Percentiles rank a stretch among this genome's conserved stretches.
Conservation (phyloP, 2,113 vertebrate species). For the Apus apus region DNA sequence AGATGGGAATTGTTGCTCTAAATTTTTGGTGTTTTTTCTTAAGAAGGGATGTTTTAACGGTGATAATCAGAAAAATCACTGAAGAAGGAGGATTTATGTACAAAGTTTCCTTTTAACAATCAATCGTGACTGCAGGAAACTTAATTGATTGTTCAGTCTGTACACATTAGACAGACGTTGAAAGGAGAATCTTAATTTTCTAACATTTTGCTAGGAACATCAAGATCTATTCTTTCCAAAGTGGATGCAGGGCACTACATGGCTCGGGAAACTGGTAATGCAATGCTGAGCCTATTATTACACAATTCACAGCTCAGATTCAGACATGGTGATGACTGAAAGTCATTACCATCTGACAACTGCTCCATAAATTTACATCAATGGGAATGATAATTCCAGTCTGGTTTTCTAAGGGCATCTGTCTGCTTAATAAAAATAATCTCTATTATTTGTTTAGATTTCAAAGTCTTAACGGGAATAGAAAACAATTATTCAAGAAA, state of each 20-base stretch:
- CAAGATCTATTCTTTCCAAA: constrained; percentile 64
- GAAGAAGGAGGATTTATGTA: constrained; percentile 39
- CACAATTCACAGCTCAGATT: constrained; percentile 63
- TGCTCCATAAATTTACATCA: constrained; percentile 46
- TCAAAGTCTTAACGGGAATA: constrained; percentile 1
- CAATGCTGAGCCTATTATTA: constrained; percentile 55
- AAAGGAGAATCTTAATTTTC: constrained; percentile 76
- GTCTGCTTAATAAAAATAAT: not conserved
- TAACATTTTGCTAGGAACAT: constrained; percentile 67
- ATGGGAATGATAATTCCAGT: constrained; percentile 33
- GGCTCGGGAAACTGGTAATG: constrained; percentile 67
- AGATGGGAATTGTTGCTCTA: not conserved
- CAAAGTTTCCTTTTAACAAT: constrained; percentile 53
- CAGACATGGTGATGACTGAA: constrained; percentile 66
- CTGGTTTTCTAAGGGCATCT: constrained; percentile 29
- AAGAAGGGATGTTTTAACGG: constrained; percentile 2
- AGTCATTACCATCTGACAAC: constrained; percentile 64
- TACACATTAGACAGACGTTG: constrained; percentile 24
- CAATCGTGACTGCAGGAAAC: constrained; percentile 44
- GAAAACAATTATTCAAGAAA: constrained; percentile 2
- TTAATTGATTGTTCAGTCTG: constrained; percentile 67
- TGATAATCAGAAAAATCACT: constrained; percentile 58
- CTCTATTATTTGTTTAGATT: not conserved
- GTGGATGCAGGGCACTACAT: constrained; percentile 55
- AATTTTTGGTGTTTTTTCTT: not conserved